Percentiles rank a stretch among this genome's conserved stretches.
phyloP scores from a whole-genome alignment of 2,888 invertebrate genomes.

The Nemotelus pantherinus region DNA sequence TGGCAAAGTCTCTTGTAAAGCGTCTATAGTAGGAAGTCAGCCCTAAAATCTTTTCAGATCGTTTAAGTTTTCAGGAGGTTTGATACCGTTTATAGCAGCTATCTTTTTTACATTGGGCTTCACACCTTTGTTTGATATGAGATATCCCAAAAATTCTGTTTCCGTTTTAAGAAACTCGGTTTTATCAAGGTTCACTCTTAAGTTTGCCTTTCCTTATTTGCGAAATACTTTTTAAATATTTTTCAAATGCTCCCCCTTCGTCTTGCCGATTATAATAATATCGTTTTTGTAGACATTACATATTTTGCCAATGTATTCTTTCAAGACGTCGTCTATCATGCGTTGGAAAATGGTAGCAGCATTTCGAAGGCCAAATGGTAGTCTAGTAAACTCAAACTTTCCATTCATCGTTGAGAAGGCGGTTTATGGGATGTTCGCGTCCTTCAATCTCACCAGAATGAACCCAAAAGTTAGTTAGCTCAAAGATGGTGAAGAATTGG shows the following conservation, averaged over 20 bases:
- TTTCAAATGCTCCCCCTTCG: slow-evolving; percentile 11
- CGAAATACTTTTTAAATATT: not conserved
- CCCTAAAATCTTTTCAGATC: slow-evolving; percentile 36
- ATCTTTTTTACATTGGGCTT: not conserved
- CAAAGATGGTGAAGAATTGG: not conserved
- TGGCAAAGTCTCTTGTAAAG: slow-evolving; percentile 45
- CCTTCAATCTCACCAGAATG: slow-evolving; percentile 45
- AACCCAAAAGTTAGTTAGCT: not conserved
- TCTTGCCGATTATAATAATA: slow-evolving; percentile 11
- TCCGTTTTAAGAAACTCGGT: not conserved
- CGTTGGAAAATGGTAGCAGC: not conserved
- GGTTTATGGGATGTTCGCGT: slow-evolving; percentile 47
- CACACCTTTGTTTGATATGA: slow-evolving; percentile 12
- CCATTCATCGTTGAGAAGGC: slow-evolving; percentile 47
- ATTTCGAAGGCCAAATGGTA: slow-evolving; percentile 9
- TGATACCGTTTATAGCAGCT: slow-evolving; percentile 10
- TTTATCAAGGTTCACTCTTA: slow-evolving; percentile 10
- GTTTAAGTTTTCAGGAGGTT: slow-evolving; percentile 13
- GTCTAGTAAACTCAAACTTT: slow-evolving; percentile 5
- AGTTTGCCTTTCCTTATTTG: not conserved
- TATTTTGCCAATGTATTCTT: not conserved
- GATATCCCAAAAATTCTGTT: slow-evolving; percentile 27
- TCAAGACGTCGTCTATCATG: slow-evolving; percentile 6
- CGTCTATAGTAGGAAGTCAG: slow-evolving; percentile 42
- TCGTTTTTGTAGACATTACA: slow-evolving; percentile 6